Evolutionary conservation across 2,888 invertebrate genomes (phyloP), one percentile per base, ranked within the genome.

Genomic region (Smittia aterrima): DNA sequence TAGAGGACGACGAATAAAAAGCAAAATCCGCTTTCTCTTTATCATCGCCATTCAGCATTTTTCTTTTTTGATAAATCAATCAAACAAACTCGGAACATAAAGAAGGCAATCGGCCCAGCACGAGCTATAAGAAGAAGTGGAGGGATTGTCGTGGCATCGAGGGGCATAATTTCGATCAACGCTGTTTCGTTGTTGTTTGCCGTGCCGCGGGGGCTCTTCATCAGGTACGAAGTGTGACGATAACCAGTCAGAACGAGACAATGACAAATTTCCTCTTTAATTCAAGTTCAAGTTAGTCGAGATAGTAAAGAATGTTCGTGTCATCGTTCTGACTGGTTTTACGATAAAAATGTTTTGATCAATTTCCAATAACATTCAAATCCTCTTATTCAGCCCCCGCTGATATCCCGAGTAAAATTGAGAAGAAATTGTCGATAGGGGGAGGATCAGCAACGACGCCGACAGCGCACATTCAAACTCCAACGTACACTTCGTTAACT

Each of bases 181-280:
- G 87, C 88, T 90, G 86, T 90, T 90, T 89, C 90, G 90, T 87
- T 90, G 90, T 86, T 90, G 90, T 87, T 87, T 90, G 88, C 90
- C 90, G 87, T 90, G 89, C 89, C 90, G 90, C 87, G 89, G 90
- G 88, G 86, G 88, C 87, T 88, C 90, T 85, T 84, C 86, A 84
- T n/a, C n/a, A n/a, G n/a, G n/a, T n/a, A n/a, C n/a, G n/a, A n/a
- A n/a, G n/a, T n/a, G n/a, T n/a, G n/a, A n/a, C n/a, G n/a, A n/a
- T n/a, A n/a, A n/a, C n/a, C n/a, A n/a, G n/a, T n/a, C n/a, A n/a
- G n/a, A n/a, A n/a, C n/a, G n/a, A n/a, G n/a, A n/a, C n/a, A n/a
- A n/a, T n/a, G n/a, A n/a, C n/a, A n/a, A n/a, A n/a, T n/a, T n/a
- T n/a, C n/a, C n/a, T n/a, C n/a, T n/a, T n/a, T n/a, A n/a, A n/a